phyloP scores from a whole-genome alignment of 2,888 invertebrate genomes.

The Diogma glabrata region DNA sequence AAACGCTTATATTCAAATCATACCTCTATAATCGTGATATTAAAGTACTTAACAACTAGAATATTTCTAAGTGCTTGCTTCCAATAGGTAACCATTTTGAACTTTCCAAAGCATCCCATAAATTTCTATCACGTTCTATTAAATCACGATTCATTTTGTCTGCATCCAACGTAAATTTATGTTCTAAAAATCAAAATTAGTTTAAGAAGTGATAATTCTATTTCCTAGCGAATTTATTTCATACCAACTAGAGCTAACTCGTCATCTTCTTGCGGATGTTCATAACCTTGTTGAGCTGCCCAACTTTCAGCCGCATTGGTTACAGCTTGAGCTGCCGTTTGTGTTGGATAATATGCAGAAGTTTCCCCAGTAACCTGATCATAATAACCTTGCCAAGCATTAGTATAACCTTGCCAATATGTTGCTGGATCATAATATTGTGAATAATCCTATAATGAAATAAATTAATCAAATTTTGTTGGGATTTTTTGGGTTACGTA shows the following conservation, averaged over 20 bases:
- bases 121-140: slow-evolving; percentile 59
- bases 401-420: slow-evolving; percentile 79
- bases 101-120: slow-evolving; percentile 72
- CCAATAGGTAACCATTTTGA: slow-evolving; percentile 76
- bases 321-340: slow-evolving; percentile 26
- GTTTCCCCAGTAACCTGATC: slow-evolving; percentile 37
- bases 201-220: slow-evolving; percentile 10
- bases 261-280: slow-evolving; percentile 40
- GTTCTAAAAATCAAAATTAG: slow-evolving; percentile 44
- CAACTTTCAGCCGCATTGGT: slow-evolving; percentile 39
- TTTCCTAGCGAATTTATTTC: slow-evolving; percentile 17
- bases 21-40: no score
- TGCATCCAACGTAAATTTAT: slow-evolving; percentile 58
- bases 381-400: slow-evolving; percentile 67
- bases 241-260: slow-evolving; percentile 64
- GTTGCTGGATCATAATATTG: slow-evolving; percentile 74
- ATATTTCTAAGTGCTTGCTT: slow-evolving; percentile 57
- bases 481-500: no score
- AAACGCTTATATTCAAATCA: no score
- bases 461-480: no score
- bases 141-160: slow-evolving; percentile 67
- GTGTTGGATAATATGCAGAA: slow-evolving; percentile 25
- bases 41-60: slow-evolving; percentile 32
- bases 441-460: slow-evolving; percentile 59
- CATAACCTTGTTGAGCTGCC: slow-evolving; percentile 34